Evolutionary conservation across 2,113 vertebrate genomes (phyloP), one percentile per base, ranked within the genome.

Genomic region (Microcebus lehilahytsara): DNA sequence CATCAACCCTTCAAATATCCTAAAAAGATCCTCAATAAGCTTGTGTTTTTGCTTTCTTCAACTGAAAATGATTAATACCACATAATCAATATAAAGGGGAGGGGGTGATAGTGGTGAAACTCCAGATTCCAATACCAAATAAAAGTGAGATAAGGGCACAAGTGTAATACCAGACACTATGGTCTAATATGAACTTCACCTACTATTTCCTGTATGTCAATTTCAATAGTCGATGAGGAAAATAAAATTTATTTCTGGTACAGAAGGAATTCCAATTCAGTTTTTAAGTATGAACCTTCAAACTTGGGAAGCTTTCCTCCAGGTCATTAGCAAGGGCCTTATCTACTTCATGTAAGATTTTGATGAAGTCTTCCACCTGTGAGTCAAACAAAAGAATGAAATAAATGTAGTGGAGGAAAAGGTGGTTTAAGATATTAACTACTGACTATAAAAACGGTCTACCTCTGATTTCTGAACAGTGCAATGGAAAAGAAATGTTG

Each of bases 291-390:
- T 96, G 97, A 96, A 96, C 97, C 91, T 98, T 98, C 96, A 98
- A 98, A 96, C 97, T 98, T 85, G 99, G 99, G 98, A 99, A 99
- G 93, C 97, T 96, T 96, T 98, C 98, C 87, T 98, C 98, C 95
- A 99, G 97, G 81, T 97, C 95, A 69, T 98, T 99, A 97, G 99
- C 99, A 97, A 99, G 97, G 6, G 98, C 96, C 80, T 99, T 98
- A 97, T 99, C 99, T 96, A 99, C 98, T 95, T 99, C 99, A 67
- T 97, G 98, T 92, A 99, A 97, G 42, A 99, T 96, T 95, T 97
- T 97, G 62, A 99, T 97, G 89, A 99, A 99, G 97, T 98, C 99
- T 97, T 99, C 97, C 96, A 99, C 99, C 99, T 99, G 88, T 37
- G 91, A 97, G 85, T 27, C 92, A 97, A 97, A 98, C 46, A 81